These are phyloP conservation scores for Congeria kusceri DNA, from an alignment of 2,888 invertebrate genomes.

Conservation along the genomic window DNA sequence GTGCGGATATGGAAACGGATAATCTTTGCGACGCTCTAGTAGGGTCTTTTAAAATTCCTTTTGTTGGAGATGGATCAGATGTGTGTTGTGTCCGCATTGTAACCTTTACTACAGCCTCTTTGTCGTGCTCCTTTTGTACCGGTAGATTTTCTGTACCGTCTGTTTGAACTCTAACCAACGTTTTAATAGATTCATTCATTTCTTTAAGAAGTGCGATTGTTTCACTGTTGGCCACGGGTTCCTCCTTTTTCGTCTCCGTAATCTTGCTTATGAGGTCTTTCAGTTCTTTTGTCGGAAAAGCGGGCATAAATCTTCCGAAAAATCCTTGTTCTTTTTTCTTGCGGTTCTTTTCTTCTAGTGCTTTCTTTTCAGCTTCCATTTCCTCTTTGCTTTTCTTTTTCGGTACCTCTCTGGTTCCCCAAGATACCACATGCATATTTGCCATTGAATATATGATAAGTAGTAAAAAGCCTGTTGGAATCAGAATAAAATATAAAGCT, in stretches of 20 bases:
- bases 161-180: conserved; percentile 33
- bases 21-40: neutral
- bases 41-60: neutral
- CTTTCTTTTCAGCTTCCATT: conserved; percentile 89
- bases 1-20: neutral
- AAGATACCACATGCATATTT: conserved; percentile 82
- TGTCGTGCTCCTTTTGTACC: neutral
- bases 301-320: conserved; percentile 84
- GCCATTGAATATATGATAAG: conserved; percentile 82
- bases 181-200: conserved; percentile 58
- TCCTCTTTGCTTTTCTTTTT: conserved; percentile 77
- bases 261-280: conserved; percentile 64
- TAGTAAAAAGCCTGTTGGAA: conserved; percentile 83
- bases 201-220: conserved; percentile 61
- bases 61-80: neutral
- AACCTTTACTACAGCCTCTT: too few species aligned
- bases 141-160: neutral
- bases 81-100: too few species aligned
- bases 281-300: conserved; percentile 66
- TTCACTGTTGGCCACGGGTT: conserved; percentile 28
- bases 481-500: conserved; percentile 80
- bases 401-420: conserved; percentile 84
- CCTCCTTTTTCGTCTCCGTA: conserved; percentile 54
- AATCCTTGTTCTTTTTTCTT: conserved; percentile 91
- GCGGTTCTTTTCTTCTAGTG: conserved; percentile 88